Percentiles rank a stretch among this genome's conserved stretches.
Conservation (phyloP, 2,888 invertebrate genomes). For the Drosophila mulleri region DNA sequence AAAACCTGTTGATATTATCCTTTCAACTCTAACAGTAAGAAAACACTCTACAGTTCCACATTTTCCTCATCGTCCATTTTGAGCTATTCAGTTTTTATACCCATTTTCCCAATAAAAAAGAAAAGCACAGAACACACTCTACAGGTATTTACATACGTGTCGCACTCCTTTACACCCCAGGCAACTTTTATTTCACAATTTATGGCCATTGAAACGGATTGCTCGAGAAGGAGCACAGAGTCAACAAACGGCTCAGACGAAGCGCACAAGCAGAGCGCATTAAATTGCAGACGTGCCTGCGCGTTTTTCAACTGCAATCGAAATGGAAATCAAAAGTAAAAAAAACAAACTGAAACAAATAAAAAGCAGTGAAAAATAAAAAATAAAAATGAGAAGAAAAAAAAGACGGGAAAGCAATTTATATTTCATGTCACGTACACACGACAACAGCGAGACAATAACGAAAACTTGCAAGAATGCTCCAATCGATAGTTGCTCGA, state of each 20-base stretch:
- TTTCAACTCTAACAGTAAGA: background rate
- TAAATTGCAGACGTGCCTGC: slow-evolving; percentile 62
- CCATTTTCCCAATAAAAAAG: background rate
- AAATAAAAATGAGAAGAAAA: slow-evolving; percentile 18
- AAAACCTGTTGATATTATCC: background rate
- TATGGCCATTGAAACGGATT: slow-evolving; percentile 3
- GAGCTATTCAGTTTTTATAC: background rate
- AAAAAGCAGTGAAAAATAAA: slow-evolving; percentile 10
- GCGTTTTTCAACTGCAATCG: slow-evolving; percentile 46
- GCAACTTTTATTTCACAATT: slow-evolving; percentile 4
- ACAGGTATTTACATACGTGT: slow-evolving; percentile 23
- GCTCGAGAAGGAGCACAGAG: slow-evolving; percentile 7
- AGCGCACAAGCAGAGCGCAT: slow-evolving; percentile 30
- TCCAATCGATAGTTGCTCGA: background rate
- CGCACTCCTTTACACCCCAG: slow-evolving; percentile 23
- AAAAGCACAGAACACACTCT: slow-evolving; percentile 7
- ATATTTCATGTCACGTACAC: slow-evolving; percentile 68
- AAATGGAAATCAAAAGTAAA: slow-evolving; percentile 58
- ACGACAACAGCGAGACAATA: slow-evolving; percentile 44
- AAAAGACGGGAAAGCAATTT: slow-evolving; percentile 41
- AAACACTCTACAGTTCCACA: background rate
- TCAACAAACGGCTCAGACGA: slow-evolving; percentile 20
- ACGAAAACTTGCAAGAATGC: slow-evolving; percentile 17
- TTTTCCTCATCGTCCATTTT: background rate
- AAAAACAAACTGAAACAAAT: slow-evolving; percentile 12